These are phyloP conservation scores for Pseudomyrmex gracilis DNA, from an alignment of 1,140 invertebrate species.

Conservation along the genomic window DNA sequence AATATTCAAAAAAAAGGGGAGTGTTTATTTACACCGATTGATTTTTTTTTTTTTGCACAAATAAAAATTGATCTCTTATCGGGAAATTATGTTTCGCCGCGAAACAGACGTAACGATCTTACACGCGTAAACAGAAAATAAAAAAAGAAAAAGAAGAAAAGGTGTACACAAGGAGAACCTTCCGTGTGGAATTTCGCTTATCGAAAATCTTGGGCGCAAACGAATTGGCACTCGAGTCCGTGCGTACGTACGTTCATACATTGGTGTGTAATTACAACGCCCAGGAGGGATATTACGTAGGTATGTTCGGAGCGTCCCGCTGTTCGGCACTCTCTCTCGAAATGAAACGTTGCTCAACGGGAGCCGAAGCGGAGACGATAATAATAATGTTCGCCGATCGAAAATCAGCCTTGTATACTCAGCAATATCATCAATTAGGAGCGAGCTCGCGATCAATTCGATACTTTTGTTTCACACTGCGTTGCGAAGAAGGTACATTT, in stretches of 20 bases:
- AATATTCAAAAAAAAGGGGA: no score
- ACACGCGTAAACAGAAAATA: not conserved
- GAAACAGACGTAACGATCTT: not conserved
- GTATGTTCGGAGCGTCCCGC: constrained; percentile 48
- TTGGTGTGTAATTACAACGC: constrained; percentile 48
- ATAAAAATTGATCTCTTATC: constrained; percentile 5
- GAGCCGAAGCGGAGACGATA: constrained; percentile 56
- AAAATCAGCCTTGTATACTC: constrained; percentile 64
- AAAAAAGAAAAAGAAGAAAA: not conserved
- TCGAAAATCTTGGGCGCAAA: constrained; percentile 7
- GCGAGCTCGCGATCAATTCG: constrained; percentile 67
- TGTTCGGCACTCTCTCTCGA: constrained; percentile 49
- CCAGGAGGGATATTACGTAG: constrained; percentile 38
- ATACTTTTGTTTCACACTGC: constrained; percentile 38
- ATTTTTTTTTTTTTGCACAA: not conserved
- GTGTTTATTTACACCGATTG: not conserved
- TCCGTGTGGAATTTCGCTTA: constrained; percentile 10
- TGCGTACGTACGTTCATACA: not conserved
- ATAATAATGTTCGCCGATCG: constrained; percentile 52
- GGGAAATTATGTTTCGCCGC: not conserved
- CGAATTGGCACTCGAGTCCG: constrained; percentile 32
- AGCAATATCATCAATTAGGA: constrained; percentile 71
- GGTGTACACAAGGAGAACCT: not conserved
- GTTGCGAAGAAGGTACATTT: not conserved
- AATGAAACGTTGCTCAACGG: constrained; percentile 73